Evolutionary conservation across 2,797 vertebrate species (phyloP), one percentile per base, ranked within the genome.

Genomic region (Neostethus bicornis): DNA sequence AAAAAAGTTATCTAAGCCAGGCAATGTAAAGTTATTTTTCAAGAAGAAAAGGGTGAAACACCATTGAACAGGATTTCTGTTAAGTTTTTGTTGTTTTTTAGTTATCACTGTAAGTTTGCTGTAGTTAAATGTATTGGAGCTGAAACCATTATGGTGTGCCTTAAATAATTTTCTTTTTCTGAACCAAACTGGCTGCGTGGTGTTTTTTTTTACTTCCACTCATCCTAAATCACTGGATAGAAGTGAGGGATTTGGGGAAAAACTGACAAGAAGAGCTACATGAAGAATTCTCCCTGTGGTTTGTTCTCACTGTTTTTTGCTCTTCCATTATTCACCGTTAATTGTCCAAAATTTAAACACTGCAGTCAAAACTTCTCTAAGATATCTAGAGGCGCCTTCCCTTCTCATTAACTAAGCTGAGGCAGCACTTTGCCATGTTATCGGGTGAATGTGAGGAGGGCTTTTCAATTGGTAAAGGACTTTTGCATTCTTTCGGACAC

Each of bases 111-210:
- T 88, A 68, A 81, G 70, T 85, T 79, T 72, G 47, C 28, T 85
- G 84, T 88, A 79, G 75, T 79, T 46, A 77, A 55, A 77, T 78
- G 82, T 85, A 72, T 81, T 81, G 66, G 59, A 84, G 63, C 77
- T 85, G 69, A 87, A 80, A 84, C 72, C 81, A 75, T 86, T 81
- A 80, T 87, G 80, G 87, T 87, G 88, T 90, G 89, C 89, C 89
- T 90, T 90, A 88, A 89, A 86, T 76, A 52, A 85, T 59, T 72
- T 81, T 87, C 39, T 70, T 84, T 81, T 84, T 83, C 78, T 68
- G 73, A 87, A 84, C 51, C 69, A 70, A 63, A 37, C 54, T 29
- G 24, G 31, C 42, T 47, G 1, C 21, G 35, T 59, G 56, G 65
- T 84, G 44, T 12, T 75, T 85, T 64, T 60, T 83, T 79, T 62